Evolutionary conservation across 2,113 vertebrate genomes (phyloP), one percentile per base, ranked within the genome.

Genomic region (Ciconia stormi): DNA sequence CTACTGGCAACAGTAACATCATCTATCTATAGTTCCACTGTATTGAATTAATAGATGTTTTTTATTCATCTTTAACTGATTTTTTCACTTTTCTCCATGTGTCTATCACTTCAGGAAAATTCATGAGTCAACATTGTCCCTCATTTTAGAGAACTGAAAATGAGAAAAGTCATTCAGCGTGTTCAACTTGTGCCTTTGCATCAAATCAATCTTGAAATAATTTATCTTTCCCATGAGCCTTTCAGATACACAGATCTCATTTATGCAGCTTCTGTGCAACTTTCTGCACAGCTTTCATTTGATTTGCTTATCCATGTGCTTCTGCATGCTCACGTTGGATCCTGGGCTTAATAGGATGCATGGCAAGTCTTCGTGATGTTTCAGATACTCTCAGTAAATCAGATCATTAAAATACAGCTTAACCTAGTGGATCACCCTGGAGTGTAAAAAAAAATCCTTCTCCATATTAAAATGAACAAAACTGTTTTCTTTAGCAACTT

Each of bases 181-280:
- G n/a, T 72, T 95, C 70, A 91, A 34, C 46, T 94, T 90, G 63
- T 91, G 62, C 80, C 84, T 95, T 86, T 92, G 46, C 53, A 62
- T 93, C 96, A 93, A 94, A 95, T 97, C 81, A 76, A 46, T 91
- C 70, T 72, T 74, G 80, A 96, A 92, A 92, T 92, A 89, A 90
- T 95, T 89, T 95, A 89, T 92, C 80, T 21, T 95, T 81, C 76
- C 77, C 80, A 30, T 0, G 18, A 92, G 69, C 16, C 27, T 90
- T 97, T 63, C 77, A 58, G 66, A 80, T 86, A 49, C 67, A 46
- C 84, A 72, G n/a, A 90, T 82, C 69, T 91, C 77, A 87, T 79
- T 89, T 85, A 81, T 46, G 63, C 71, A 91, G 76, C 38, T 80
- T 80, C 63, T 89, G 67, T 87, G 84, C 59, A 81, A 91, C 84